Evolutionary conservation across 2,888 invertebrate species (phyloP).

Genomic region (Platypus cylindrus): DNA sequence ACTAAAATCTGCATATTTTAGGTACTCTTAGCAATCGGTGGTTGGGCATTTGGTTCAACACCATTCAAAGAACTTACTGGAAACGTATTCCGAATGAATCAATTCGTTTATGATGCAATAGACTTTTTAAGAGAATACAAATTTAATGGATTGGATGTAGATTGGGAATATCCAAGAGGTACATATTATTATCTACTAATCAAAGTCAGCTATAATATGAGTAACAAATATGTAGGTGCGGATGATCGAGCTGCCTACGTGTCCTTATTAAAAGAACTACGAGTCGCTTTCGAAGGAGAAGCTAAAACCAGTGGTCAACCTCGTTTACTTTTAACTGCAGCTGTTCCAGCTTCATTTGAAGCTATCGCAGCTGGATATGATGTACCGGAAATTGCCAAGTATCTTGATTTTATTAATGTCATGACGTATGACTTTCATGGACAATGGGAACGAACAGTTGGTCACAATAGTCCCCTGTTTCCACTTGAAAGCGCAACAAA

Average conservation of each 20-base stretch:
- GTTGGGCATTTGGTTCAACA: conserved; percentile 93
- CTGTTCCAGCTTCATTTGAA: conserved; percentile 87
- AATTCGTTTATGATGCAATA: conserved; percentile 89
- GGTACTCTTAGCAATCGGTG: conserved; percentile 79
- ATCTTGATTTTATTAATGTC: conserved; percentile 76
- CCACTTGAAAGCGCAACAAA: conserved; percentile 80
- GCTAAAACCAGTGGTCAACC: conserved; percentile 79
- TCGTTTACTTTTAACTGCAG: conserved; percentile 53
- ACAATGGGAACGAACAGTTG: conserved; percentile 86
- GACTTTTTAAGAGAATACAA: conserved; percentile 83
- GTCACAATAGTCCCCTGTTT: conserved; percentile 84
- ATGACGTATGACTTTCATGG: conserved; percentile 96
- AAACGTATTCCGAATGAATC: conserved; percentile 87
- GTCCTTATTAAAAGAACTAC: conserved; percentile 72
- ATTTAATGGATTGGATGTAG: conserved; percentile 86
- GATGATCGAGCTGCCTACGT: conserved; percentile 79
- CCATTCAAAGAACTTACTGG: conserved; percentile 87
- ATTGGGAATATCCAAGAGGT: conserved; percentile 87
- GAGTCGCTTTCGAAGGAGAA: conserved; percentile 67
- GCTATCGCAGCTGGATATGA: conserved; percentile 90
- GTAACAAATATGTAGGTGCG: conserved; percentile 44
- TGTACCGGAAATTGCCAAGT: conserved; percentile 86
- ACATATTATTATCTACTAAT: too few relatives aligned
- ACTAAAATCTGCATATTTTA: conserved; percentile 28
- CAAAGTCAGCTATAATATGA: too few relatives aligned